Evolutionary conservation across 1,140 invertebrate species (phyloP), one percentile per base, ranked within the genome.

Genomic region (Caenorhabditis elegans): DNA sequence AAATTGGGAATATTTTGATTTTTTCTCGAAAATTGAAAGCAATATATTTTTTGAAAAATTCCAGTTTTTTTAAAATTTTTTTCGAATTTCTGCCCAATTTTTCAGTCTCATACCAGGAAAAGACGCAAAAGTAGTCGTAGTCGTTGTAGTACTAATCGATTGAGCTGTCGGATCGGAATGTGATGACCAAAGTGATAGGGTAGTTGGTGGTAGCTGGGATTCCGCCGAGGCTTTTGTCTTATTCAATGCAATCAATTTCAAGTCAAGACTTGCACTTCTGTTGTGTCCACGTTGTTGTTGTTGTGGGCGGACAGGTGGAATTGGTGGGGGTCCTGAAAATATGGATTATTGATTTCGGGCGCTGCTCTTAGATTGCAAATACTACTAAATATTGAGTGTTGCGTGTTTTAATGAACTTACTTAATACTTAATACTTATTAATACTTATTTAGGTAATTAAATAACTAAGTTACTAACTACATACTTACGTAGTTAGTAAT

Each of bases 221-320:
- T 60, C 34, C 34, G 17, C 55, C 55, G n/a, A 1, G 3, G 19
- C 43, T 70, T 39, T 70, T 70, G 60, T 39, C n/a, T n/a, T n/a
- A n/a, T n/a, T 70, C 19, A 70, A 1, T 22, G 34, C n/a, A 8
- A 70, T 70, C 17, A 75, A 22, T 43, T 85, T 85, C 47, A 85
- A 36, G 70, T 85, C 84, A 17, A 85, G 46, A 70, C 84, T 85
- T 1, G 84, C 84, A 79, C 84, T 85, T 46, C 84, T 26, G 31
- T 79, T 84, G 31, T 85, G 84, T 15, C 84, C 84, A 36, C 78
- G 55, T 34, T 83, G 49, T 17, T 75, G 55, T 34, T 83, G 49
- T 17, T 75, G 28, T 10, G 84, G 85, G 19, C 85, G 85, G 15
- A 84, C 85, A 8, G 85, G 85, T 4, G 85, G 85, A 13, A 26